Conservation (phyloP, 2,888 invertebrate species). For the Meiosimyza decipiens region DNA sequence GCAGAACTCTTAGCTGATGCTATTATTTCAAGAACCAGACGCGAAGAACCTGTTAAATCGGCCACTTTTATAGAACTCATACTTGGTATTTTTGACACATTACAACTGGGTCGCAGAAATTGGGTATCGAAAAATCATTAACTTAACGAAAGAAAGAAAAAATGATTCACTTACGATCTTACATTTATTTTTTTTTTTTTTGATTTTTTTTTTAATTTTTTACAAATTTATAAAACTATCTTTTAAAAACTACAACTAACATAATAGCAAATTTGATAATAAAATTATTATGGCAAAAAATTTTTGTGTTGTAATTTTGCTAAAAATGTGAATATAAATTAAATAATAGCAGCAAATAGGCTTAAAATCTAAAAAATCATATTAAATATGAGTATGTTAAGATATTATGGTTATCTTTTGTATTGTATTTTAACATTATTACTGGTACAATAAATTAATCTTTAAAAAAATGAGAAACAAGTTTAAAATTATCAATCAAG, state of each 20-base stretch:
- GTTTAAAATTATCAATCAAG: constrained; percentile 26
- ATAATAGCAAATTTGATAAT: constrained; percentile 22
- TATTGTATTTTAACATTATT: not conserved
- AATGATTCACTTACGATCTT: not conserved
- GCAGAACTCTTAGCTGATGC: too few relatives aligned
- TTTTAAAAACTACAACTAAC: constrained; percentile 25
- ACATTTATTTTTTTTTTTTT: constrained; percentile 24
- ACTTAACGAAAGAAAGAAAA: not conserved
- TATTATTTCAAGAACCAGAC: not conserved
- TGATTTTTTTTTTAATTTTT: constrained; percentile 13
- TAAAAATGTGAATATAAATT: constrained; percentile 31
- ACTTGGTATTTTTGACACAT: constrained; percentile 46
- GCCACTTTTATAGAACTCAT: constrained; percentile 47
- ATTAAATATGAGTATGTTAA: constrained; percentile 16
- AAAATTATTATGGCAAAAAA: constrained; percentile 17
- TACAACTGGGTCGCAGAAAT: constrained; percentile 37
- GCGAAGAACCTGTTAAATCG: not conserved
- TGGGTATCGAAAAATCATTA: constrained; percentile 8
- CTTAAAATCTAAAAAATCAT: constrained; percentile 30
- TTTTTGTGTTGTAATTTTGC: constrained; percentile 14
- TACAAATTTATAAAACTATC: constrained; percentile 18
- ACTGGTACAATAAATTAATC: constrained; percentile 17
- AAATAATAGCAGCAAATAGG: constrained; percentile 18
- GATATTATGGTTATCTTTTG: not conserved
- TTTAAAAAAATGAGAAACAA: not conserved